phyloP scores from a whole-genome alignment of 2,797 vertebrate species.

The Crenichthys baileyi region DNA sequence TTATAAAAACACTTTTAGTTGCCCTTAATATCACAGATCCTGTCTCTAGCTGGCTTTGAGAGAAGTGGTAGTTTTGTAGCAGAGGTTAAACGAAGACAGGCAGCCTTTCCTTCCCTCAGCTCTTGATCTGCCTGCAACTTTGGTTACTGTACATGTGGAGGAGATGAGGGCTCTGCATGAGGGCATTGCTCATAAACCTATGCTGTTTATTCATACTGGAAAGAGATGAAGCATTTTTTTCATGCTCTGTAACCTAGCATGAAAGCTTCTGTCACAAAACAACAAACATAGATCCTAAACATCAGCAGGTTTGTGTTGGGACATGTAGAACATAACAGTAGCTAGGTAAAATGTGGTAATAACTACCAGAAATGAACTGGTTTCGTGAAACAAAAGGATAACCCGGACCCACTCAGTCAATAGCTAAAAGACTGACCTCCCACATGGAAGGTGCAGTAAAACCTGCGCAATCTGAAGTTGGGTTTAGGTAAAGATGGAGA shows the following conservation, averaged over 20 bases:
- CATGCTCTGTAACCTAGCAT: conserved; percentile 23
- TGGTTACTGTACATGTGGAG: conserved; percentile 35
- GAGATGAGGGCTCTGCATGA: conserved; percentile 47
- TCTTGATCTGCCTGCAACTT: conserved; percentile 53
- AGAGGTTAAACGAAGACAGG: conserved; percentile 13
- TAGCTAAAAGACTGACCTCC: too few species aligned
- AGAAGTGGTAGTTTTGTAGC: background rate
- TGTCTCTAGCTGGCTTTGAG: background rate
- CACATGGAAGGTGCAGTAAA: too few species aligned
- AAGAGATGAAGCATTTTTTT: conserved; percentile 51
- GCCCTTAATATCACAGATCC: background rate
- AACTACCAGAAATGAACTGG: background rate
- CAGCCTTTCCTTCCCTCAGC: conserved; percentile 5
- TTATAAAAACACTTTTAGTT: background rate
- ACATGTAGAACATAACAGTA: background rate
- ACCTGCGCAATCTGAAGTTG: too few species aligned
- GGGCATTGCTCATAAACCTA: conserved; percentile 54
- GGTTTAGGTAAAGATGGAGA: too few species aligned
- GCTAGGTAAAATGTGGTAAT: background rate
- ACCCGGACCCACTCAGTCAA: too few species aligned
- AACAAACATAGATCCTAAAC: conserved; percentile 48
- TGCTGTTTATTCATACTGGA: conserved; percentile 51
- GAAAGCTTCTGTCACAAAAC: conserved; percentile 32
- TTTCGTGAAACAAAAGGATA: too few species aligned
- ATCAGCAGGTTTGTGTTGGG: background rate